These are phyloP conservation scores for Arvicanthis niloticus DNA, from an alignment of 2,113 vertebrate species.

Conservation along the genomic window DNA sequence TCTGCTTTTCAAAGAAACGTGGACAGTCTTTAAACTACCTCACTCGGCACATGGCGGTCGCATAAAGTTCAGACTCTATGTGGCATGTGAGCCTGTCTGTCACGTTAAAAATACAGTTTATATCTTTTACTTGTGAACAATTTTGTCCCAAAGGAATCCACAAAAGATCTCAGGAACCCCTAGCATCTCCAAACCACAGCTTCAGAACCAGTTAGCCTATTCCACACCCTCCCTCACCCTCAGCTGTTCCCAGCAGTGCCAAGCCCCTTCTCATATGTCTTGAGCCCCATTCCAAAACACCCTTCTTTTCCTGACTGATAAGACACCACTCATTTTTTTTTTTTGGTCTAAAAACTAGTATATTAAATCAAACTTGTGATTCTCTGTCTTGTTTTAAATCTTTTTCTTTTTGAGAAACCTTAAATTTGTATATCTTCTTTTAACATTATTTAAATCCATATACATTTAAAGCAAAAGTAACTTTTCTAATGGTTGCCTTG, in stretches of 20 bases:
- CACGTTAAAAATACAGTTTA: conserved; percentile 8
- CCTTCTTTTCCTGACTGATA: not conserved
- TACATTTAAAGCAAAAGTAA: conserved; percentile 16
- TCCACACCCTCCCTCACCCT: not conserved
- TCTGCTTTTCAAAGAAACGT: not conserved
- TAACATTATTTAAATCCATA: conserved; percentile 40
- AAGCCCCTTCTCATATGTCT: not conserved
- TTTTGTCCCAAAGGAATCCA: not conserved
- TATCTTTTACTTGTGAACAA: not conserved
- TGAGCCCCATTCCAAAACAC: not conserved
- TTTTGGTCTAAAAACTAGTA: not conserved
- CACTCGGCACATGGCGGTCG: not conserved
- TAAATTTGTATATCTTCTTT: conserved; percentile 31
- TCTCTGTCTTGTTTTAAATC: conserved; percentile 11
- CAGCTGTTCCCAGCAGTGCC: not conserved
- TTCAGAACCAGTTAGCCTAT: not conserved
- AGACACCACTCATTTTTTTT: not conserved
- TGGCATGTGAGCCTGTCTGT: conserved; percentile 11
- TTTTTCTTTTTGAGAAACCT: conserved; percentile 46
- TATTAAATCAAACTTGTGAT: conserved; percentile 8
- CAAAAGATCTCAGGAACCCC: not conserved
- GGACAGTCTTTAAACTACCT: not conserved
- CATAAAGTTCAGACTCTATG: not conserved
- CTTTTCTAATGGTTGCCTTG: not conserved
- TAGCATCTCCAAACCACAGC: not conserved